phyloP scores from a whole-genome alignment of 2,113 vertebrate species.

The Dipodomys stephensi region DNA sequence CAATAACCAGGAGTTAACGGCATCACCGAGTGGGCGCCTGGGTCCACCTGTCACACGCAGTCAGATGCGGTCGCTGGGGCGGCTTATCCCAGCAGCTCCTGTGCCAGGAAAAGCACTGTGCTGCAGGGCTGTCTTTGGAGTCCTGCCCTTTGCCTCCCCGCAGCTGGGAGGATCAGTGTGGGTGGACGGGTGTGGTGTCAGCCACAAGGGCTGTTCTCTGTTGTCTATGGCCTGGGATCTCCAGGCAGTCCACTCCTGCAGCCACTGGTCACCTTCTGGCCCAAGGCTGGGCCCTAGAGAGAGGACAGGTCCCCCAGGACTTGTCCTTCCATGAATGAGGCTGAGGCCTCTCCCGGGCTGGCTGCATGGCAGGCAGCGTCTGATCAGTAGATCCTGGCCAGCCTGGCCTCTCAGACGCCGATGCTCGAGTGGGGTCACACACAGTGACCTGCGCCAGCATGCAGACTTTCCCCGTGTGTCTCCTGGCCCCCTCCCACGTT shows the following conservation, averaged over 20 bases:
- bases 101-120: neutral
- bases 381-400: too few relatives aligned
- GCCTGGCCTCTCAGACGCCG: neutral
- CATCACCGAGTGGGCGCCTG: neutral
- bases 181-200: neutral
- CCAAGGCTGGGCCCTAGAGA: too few relatives aligned
- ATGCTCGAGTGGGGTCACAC: neutral
- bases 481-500: too few relatives aligned
- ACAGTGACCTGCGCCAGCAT: accelerated
- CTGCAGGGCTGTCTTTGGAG: neutral
- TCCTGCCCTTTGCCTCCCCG: neutral
- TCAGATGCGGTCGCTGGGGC: accelerated
- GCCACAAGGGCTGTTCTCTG: neutral
- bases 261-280: too few relatives aligned
- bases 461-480: neutral
- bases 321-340: too few relatives aligned
- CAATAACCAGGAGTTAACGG: too few relatives aligned
- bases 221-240: neutral
- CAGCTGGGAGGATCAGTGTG: neutral
- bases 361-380: too few relatives aligned
- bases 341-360: accelerated
- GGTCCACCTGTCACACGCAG: neutral
- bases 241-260: neutral
- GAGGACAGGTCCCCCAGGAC: too few relatives aligned
- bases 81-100: too few relatives aligned